phyloP scores from a whole-genome alignment of 2,113 vertebrate genomes.

The Anas platyrhynchos region DNA sequence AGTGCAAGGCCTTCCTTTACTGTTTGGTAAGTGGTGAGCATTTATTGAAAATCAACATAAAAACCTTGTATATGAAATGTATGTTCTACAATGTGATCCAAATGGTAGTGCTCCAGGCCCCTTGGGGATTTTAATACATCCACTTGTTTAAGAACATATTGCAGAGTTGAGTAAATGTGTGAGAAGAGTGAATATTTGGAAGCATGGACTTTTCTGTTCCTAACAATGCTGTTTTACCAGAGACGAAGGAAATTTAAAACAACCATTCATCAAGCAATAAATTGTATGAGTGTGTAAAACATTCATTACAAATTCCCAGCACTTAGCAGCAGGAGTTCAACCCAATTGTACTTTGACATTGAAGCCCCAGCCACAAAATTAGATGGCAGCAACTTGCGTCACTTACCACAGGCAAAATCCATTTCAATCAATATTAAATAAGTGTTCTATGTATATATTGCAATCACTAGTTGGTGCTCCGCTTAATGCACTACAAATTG shows the following conservation, averaged over 20 bases:
- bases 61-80: neutral
- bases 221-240: neutral
- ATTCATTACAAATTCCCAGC: neutral
- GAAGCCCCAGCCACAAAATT: neutral
- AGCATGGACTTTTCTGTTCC: neutral
- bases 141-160: neutral
- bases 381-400: neutral
- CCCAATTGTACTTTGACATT: neutral
- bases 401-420: neutral
- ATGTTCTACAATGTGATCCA: neutral
- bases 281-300: neutral
- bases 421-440: neutral
- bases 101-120: neutral
- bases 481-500: neutral
- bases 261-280: neutral
- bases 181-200: neutral
- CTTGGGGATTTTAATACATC: neutral
- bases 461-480: neutral
- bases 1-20: neutral
- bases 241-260: neutral
- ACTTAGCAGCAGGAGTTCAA: neutral
- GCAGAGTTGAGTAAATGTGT: neutral
- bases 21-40: neutral
- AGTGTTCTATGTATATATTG: neutral
- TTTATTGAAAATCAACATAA: neutral